These are phyloP conservation scores for Drosophila austrosaltans DNA, from an alignment of 2,888 invertebrate genomes.

Conservation along the genomic window DNA sequence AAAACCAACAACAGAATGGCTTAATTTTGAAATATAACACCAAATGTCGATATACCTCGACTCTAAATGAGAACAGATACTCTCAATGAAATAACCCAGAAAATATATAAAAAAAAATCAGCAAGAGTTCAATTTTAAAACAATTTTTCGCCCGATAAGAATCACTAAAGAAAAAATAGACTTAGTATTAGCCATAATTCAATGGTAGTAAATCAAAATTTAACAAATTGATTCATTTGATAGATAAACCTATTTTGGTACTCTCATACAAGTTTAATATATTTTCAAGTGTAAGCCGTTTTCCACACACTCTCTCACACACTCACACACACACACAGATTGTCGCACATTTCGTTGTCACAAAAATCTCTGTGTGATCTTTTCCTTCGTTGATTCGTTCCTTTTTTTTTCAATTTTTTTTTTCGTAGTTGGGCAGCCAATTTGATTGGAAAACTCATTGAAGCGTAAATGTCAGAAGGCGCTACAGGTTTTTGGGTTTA, in stretches of 20 bases:
- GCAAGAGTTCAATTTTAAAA: too few species aligned
- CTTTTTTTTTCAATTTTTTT: constrained; percentile 30
- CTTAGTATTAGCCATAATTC: neutral
- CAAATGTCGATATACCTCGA: too few species aligned
- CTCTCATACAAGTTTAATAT: neutral
- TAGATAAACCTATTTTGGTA: neutral
- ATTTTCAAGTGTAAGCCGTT: neutral
- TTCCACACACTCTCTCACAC: neutral
- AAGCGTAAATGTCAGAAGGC: constrained; percentile 70
- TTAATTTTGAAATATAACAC: too few species aligned
- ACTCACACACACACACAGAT: neutral
- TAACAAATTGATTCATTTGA: neutral
- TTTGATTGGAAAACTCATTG: constrained; percentile 80
- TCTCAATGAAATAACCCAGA: too few species aligned
- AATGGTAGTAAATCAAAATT: neutral
- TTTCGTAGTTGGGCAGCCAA: constrained; percentile 71
- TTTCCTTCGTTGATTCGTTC: neutral
- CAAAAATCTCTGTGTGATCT: constrained; percentile 9
- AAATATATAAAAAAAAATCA: too few species aligned
- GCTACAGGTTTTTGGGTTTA: constrained; percentile 40
- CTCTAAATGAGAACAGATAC: too few species aligned
- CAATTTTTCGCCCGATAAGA: neutral
- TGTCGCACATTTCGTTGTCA: neutral
- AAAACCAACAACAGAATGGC: too few species aligned
- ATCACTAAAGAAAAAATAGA: neutral